A percentile compares a stretch with the other conserved stretches of the same genome.
Evolutionary conservation across 2,888 invertebrate species (phyloP).

Genomic region (Anagyrus pseudococci): DNA sequence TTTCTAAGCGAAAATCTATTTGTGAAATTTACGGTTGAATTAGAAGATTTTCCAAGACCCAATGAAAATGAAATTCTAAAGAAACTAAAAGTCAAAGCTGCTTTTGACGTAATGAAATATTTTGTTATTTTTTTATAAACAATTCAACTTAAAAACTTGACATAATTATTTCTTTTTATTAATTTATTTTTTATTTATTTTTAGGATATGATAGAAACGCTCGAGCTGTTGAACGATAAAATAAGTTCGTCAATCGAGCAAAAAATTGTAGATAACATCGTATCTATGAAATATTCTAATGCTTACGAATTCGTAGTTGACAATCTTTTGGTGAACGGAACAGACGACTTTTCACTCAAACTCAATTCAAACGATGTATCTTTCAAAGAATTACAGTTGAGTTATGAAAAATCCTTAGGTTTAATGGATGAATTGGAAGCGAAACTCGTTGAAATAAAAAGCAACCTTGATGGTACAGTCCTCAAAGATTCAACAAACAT

Average conservation of each 20-base stretch:
- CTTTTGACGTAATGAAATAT: slow-evolving; percentile 58
- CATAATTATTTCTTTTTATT: no score
- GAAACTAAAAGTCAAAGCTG: slow-evolving; percentile 47
- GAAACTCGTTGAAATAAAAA: slow-evolving; percentile 8
- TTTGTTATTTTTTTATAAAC: no score
- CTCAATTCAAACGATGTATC: slow-evolving; percentile 10
- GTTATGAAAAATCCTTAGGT: slow-evolving; percentile 41
- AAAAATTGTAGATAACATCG: no score
- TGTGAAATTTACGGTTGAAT: slow-evolving; percentile 47
- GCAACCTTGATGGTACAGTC: background rate
- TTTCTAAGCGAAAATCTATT: slow-evolving; percentile 46
- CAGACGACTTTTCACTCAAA: slow-evolving; percentile 27
- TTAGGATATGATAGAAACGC: no score
- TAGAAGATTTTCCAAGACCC: slow-evolving; percentile 52
- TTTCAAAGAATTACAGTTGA: slow-evolving; percentile 42
- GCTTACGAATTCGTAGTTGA: slow-evolving; percentile 32
- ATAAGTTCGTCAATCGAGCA: no score
- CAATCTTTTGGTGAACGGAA: slow-evolving; percentile 31
- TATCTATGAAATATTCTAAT: no score
- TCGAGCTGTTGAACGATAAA: no score
- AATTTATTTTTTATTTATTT: no score
- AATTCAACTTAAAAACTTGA: no score
- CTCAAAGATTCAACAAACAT: background rate
- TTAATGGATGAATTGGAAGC: slow-evolving; percentile 42
- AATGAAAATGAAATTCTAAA: slow-evolving; percentile 49